Conservation (phyloP, 2,113 vertebrate genomes). For the Ochotona curzoniae region DNA sequence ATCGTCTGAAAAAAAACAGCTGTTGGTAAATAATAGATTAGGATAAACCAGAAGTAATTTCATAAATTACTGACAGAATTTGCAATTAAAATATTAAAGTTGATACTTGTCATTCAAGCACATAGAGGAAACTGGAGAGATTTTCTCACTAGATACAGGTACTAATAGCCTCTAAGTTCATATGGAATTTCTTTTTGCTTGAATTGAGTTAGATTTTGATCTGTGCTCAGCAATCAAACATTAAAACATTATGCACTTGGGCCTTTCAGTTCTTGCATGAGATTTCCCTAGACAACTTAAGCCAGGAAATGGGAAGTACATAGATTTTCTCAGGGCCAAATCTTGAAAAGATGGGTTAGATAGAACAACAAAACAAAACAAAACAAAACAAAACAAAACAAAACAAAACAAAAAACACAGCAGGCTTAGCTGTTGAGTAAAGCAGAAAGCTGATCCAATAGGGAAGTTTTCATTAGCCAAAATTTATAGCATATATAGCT, state of each 20-base stretch:
- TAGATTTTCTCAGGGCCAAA: not conserved
- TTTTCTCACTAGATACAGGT: not conserved
- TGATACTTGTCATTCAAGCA: not conserved
- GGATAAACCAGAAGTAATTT: constrained; percentile 4
- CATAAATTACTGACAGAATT: not conserved
- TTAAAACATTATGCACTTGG: not conserved
- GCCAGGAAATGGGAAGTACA: not conserved
- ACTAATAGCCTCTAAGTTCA: not conserved
- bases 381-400: too few species aligned
- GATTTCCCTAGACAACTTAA: not conserved
- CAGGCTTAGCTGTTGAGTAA: not conserved
- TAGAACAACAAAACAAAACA: not conserved
- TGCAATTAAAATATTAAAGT: constrained; percentile 13
- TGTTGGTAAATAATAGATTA: not conserved
- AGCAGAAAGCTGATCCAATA: not conserved
- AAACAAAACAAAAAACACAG: not conserved
- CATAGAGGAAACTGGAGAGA: not conserved
- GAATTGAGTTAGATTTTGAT: not conserved
- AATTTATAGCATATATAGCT: not conserved
- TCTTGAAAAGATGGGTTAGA: not conserved
- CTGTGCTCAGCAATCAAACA: not conserved
- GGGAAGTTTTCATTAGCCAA: not conserved
- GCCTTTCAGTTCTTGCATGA: not conserved
- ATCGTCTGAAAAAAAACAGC: not conserved
- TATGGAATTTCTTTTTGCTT: not conserved